Evolutionary conservation across 2,888 invertebrate species (phyloP), one percentile per base, ranked within the genome.

Genomic region (Sminthurinus aureus): DNA sequence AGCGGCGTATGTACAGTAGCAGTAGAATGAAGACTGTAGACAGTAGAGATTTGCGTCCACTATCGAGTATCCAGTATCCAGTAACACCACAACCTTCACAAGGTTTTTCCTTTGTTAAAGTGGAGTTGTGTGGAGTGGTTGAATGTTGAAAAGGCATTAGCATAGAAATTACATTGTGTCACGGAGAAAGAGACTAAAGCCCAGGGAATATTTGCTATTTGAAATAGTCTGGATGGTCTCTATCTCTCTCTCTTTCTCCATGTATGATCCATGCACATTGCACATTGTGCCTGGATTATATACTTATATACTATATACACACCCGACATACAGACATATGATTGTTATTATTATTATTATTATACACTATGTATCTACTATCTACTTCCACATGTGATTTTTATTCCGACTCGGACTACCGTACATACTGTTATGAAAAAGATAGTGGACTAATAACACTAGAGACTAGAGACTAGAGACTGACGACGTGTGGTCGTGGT

Each of bases 91-190:
- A 38, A 38, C 38, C 38, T 38, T 38, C n/a, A n/a, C n/a, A n/a
- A n/a, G 38, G 38, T 4, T 38, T 38, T 38, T 38, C 38, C 38
- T 4, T 38, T 38, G 38, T 38, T 38, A 38, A 1, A 38, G 38
- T 38, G 38, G 38, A 38, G 3, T n/a, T n/a, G n/a, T 38, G 38
- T 38, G 51, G 71, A 80, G 71, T 71, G 74, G 20, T 58, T 67
- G 73, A 79, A 79, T 73, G 20, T 71, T 67, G 73, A 79, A 79
- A 64, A 83, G 67, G 51, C 84, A 88, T 88, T 88, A 87, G 88
- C 88, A 88, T 88, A 87, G 87, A 88, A 88, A 88, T 88, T 88
- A 87, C 87, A 85, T 87, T 84, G 85, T 87, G 87, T 84, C 85
- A 85, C 83, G 77, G 79, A 83, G 78, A 75, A 76, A 79, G 80